These are phyloP conservation scores for Aspidapion aeneum DNA, from an alignment of 2,888 invertebrate species.

Conservation along the genomic window DNA sequence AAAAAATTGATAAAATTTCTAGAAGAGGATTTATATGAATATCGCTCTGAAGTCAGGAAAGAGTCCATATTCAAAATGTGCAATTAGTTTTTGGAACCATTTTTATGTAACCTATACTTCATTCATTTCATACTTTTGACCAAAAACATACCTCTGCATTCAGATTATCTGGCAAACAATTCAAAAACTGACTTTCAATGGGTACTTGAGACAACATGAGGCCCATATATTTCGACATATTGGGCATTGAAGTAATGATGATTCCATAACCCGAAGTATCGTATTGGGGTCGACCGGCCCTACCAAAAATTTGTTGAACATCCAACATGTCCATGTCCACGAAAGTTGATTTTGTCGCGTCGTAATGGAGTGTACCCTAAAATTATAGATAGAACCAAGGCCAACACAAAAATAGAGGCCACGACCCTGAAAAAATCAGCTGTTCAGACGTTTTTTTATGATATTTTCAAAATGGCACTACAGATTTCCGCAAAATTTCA, in stretches of 20 bases:
- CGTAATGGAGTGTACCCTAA: constrained; percentile 96
- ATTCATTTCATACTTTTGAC: too few species aligned
- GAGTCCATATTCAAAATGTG: too few species aligned
- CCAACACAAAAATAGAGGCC: too few species aligned
- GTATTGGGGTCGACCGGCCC: constrained; percentile 97
- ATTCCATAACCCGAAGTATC: constrained; percentile 92
- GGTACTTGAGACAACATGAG: constrained; percentile 95
- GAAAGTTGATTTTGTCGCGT: constrained; percentile 90
- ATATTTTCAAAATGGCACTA: too few species aligned
- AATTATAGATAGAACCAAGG: constrained; percentile 19
- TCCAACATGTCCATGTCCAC: constrained; percentile 95
- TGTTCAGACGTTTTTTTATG: too few species aligned
- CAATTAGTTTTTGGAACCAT: too few species aligned
- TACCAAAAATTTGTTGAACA: constrained; percentile 96
- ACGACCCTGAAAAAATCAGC: too few species aligned
- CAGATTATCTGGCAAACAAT: constrained; percentile 89
- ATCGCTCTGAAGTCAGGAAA: too few species aligned
- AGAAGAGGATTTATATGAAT: too few species aligned
- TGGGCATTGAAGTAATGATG: constrained; percentile 91
- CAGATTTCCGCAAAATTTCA: too few species aligned
- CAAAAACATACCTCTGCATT: constrained; percentile 88
- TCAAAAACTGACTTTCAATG: constrained; percentile 96
- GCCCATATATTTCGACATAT: constrained; percentile 89
- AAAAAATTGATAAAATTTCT: too few species aligned
- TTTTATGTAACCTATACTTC: too few species aligned